Evolutionary conservation across 1,140 invertebrate species (phyloP).

Genomic region (Doryteuthis pealeii): DNA sequence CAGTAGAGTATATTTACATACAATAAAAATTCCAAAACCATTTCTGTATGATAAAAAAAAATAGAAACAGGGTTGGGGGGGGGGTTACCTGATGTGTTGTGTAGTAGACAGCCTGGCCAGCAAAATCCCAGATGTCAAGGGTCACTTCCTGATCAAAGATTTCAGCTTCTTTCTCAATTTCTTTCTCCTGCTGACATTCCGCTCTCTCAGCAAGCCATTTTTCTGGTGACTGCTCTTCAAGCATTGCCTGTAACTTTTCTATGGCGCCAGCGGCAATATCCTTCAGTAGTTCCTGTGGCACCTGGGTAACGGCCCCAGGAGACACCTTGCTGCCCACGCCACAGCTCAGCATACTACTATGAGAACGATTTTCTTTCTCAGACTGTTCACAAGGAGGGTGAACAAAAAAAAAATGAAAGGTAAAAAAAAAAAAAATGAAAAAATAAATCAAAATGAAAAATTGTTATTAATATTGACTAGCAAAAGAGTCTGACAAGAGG

Average conservation of each 20-base stretch:
- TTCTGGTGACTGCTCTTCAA: constrained; percentile 20
- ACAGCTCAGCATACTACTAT: neutral
- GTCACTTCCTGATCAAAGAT: constrained; percentile 28
- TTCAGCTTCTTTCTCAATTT: neutral
- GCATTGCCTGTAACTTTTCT: constrained; percentile 44
- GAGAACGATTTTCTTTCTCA: neutral
- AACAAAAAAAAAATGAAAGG: neutral
- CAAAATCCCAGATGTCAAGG: constrained; percentile 60
- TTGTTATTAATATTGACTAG: too few species aligned
- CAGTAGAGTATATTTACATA: too few species aligned
- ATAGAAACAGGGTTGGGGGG: too few species aligned
- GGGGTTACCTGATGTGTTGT: constrained; percentile 55
- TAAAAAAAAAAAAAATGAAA: too few species aligned
- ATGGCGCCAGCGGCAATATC: constrained; percentile 48
- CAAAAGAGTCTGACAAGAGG: too few species aligned
- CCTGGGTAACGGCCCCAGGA: constrained; percentile 7
- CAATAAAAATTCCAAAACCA: too few species aligned
- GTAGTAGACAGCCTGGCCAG: constrained; percentile 55
- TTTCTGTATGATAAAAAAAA: too few species aligned
- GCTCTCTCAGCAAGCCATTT: constrained; percentile 15
- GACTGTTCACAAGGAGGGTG: neutral
- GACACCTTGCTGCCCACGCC: constrained; percentile 6
- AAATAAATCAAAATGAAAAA: too few species aligned
- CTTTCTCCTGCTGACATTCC: neutral
- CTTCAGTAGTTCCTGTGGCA: constrained; percentile 33